Conservation (phyloP, 2,888 invertebrate species). For the Cryptops parisi region DNA sequence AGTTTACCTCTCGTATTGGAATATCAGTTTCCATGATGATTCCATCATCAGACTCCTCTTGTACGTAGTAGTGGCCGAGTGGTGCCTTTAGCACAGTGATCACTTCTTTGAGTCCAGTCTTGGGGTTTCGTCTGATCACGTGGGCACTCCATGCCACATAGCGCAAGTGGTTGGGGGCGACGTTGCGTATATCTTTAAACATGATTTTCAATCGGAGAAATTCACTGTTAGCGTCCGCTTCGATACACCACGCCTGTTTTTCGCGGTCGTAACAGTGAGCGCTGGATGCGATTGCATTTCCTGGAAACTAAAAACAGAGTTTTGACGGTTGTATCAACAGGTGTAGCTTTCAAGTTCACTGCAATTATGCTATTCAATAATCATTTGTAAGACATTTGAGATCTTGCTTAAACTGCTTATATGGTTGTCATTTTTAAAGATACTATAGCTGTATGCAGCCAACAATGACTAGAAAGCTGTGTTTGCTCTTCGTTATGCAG, state of each 20-base stretch:
- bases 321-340: too few species aligned
- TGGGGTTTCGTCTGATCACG: constrained; percentile 42
- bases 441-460: too few species aligned
- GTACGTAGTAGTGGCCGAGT: constrained; percentile 63
- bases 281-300: constrained; percentile 30
- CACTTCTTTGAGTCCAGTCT: constrained; percentile 45
- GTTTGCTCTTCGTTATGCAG: too few species aligned
- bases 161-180: constrained; percentile 58
- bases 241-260: constrained; percentile 62
- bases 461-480: too few species aligned
- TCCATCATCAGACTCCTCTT: constrained; percentile 61
- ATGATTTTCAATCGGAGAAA: constrained; percentile 56
- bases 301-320: too few species aligned
- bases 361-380: too few species aligned
- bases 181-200: constrained; percentile 59
- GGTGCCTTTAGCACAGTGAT: constrained; percentile 55
- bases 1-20: constrained; percentile 52
- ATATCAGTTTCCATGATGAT: constrained; percentile 66
- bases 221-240: constrained; percentile 61
- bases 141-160: constrained; percentile 58
- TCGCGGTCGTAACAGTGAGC: constrained; percentile 59
- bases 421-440: too few species aligned
- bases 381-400: too few species aligned
- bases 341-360: too few species aligned
- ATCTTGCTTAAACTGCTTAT: too few species aligned